A percentile compares a stretch with the other conserved stretches of the same genome.
phyloP scores from a whole-genome alignment of 2,113 vertebrate species.

The Sorex fumeus region DNA sequence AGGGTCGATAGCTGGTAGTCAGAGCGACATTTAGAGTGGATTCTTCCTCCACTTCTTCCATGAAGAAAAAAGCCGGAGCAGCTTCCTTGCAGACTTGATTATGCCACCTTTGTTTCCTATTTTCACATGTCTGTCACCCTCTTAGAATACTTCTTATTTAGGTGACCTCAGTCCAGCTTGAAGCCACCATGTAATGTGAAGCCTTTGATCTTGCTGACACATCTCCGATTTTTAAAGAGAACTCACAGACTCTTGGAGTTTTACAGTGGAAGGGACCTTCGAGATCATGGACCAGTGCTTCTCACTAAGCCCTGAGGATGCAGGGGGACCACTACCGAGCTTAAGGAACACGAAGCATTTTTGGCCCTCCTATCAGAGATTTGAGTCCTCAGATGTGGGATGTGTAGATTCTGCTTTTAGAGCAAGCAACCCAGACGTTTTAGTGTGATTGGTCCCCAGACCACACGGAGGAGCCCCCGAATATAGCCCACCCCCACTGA shows the following conservation, averaged over 20 bases:
- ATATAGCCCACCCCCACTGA: neutral
- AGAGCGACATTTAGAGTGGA: neutral
- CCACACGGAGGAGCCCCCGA: neutral
- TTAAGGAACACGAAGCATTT: neutral
- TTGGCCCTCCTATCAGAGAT: neutral
- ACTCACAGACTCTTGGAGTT: slow-evolving; percentile 50
- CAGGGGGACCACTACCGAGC: neutral
- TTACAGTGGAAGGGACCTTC: slow-evolving; percentile 75
- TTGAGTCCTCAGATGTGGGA: neutral
- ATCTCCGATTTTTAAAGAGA: neutral
- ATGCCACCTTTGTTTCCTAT: neutral
- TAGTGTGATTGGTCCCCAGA: neutral
- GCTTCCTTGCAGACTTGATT: neutral
- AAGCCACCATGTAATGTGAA: neutral
- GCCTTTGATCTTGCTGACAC: neutral
- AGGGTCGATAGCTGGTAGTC: neutral
- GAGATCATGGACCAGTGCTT: slow-evolving; percentile 73
- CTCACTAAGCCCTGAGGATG: neutral
- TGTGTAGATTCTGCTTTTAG: neutral
- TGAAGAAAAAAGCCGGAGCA: neutral
- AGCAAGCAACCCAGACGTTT: neutral
- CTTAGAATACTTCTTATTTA: neutral
- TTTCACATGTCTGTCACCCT: neutral
- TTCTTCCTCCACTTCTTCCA: neutral
- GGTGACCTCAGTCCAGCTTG: neutral